Evolutionary conservation across 2,797 vertebrate genomes (phyloP).

Genomic region (Helarctos malayanus): DNA sequence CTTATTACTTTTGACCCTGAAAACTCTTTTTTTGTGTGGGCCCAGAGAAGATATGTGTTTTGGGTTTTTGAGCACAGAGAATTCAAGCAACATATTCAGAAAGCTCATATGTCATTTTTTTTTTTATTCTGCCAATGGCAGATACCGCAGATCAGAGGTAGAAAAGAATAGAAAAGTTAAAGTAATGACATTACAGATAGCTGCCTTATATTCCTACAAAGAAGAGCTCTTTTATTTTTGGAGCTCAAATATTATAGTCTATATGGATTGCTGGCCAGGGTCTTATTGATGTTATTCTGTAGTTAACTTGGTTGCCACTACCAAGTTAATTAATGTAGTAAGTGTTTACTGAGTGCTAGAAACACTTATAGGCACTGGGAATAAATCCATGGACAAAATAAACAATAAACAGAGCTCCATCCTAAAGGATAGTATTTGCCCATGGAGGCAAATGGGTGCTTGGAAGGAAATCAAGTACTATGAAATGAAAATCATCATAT

Average conservation of each 20-base stretch:
- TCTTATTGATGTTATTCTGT: background rate
- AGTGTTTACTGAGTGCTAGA: background rate
- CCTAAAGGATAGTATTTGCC: background rate
- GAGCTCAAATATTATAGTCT: background rate
- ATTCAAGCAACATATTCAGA: constrained; percentile 55
- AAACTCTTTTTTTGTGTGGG: constrained; percentile 75
- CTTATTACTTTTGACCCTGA: constrained; percentile 66
- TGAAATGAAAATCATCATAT: background rate
- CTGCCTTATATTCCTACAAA: constrained; percentile 3
- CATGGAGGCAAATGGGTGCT: background rate
- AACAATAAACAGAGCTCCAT: background rate
- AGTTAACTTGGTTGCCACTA: background rate
- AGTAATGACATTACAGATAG: background rate
- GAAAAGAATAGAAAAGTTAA: background rate
- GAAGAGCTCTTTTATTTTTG: background rate
- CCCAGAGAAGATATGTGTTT: constrained; percentile 62
- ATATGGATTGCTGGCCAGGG: background rate
- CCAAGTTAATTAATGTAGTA: background rate
- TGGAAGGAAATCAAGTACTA: background rate
- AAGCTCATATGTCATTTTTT: background rate
- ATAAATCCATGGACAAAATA: background rate
- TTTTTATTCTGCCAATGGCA: constrained; percentile 58
- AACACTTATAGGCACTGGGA: background rate
- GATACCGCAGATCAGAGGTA: background rate
- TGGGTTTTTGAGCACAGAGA: constrained; percentile 52